Conservation (phyloP, 2,797 vertebrate species). For the Catharus ustulatus region DNA sequence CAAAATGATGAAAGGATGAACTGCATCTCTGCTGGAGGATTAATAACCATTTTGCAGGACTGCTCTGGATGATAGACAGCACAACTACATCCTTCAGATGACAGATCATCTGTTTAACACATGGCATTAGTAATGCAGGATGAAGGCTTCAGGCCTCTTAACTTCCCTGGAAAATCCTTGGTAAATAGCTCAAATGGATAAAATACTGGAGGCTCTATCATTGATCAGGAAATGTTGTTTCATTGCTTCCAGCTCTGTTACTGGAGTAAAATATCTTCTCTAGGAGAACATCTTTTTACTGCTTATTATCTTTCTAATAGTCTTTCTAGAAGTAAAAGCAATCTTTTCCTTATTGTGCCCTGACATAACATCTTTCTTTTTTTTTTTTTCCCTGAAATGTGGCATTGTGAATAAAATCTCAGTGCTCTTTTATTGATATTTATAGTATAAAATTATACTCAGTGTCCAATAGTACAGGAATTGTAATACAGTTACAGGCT, state of each 20-base stretch:
- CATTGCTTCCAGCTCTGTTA: neutral
- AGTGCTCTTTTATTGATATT: neutral
- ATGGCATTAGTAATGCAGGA: neutral
- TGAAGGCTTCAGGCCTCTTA: neutral
- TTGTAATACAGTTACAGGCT: neutral
- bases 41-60: neutral
- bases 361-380: neutral
- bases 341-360: neutral
- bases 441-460: neutral
- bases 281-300: neutral
- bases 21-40: neutral
- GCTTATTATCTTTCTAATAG: neutral
- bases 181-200: neutral
- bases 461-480: neutral
- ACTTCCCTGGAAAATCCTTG: neutral
- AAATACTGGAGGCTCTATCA: neutral
- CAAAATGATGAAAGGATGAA: neutral
- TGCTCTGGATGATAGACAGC: neutral
- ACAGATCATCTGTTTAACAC: accelerated
- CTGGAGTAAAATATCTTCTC: neutral
- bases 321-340: constrained; percentile 28
- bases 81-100: neutral
- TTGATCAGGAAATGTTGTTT: neutral
- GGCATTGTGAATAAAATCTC: neutral
- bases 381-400: neutral